Conservation (phyloP, 1,140 invertebrate species). For the Ceratoteleas bidentatus region DNA sequence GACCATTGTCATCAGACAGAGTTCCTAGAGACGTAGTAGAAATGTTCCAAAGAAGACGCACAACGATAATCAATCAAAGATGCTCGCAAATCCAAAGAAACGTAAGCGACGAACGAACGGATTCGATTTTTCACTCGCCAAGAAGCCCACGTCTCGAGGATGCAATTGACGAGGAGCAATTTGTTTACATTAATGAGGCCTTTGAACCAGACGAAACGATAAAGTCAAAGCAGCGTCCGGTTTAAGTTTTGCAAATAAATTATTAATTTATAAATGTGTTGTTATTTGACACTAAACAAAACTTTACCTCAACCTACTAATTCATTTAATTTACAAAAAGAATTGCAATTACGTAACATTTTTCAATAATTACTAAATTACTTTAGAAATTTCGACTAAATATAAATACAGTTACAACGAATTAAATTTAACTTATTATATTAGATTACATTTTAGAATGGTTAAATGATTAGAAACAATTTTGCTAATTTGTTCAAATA, state of each 20-base stretch:
- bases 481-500: no score
- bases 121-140: slow-evolving; percentile 6
- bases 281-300: background rate
- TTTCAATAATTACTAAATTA: no score
- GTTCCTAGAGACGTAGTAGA: slow-evolving; percentile 38
- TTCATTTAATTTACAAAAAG: no score
- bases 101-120: background rate
- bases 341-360: no score
- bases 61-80: slow-evolving; percentile 49
- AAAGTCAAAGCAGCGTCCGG: background rate
- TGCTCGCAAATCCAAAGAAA: slow-evolving; percentile 16
- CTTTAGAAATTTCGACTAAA: no score
- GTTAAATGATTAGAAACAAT: no score
- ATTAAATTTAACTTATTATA: no score
- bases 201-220: slow-evolving; percentile 29
- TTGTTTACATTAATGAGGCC: slow-evolving; percentile 39
- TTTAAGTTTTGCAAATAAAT: background rate
- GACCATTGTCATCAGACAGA: slow-evolving; percentile 27
- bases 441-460: no score
- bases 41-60: slow-evolving; percentile 51
- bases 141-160: slow-evolving; percentile 4
- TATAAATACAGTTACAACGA: no score
- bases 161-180: slow-evolving; percentile 26
- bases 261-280: background rate
- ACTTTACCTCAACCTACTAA: no score